A percentile compares a stretch with the other conserved stretches of the same genome.
phyloP scores from a whole-genome alignment of 2,888 invertebrate genomes.

The Chloroclystis v-ata region DNA sequence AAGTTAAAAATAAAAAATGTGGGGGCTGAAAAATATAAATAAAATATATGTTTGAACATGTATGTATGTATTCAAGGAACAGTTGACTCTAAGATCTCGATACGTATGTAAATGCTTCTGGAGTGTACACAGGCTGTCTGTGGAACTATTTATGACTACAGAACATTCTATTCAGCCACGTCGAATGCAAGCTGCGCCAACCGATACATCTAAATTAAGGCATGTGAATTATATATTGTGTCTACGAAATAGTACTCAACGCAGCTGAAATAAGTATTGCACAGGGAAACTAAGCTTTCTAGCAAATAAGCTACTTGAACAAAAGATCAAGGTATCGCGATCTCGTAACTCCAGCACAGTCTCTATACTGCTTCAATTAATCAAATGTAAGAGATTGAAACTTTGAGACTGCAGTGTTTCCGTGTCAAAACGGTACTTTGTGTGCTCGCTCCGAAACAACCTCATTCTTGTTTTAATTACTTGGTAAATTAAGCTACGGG shows the following conservation, averaged over 20 bases:
- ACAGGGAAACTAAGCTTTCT: background rate
- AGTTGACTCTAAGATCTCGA: no score
- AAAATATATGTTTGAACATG: no score
- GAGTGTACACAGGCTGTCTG: background rate
- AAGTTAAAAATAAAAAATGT: background rate
- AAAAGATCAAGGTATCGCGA: constrained; percentile 12
- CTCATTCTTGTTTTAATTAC: constrained; percentile 30
- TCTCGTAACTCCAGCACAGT: constrained; percentile 8
- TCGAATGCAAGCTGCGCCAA: constrained; percentile 35
- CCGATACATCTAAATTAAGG: constrained; percentile 27
- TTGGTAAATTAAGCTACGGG: constrained; percentile 27
- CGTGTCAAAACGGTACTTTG: constrained; percentile 24
- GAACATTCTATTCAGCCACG: constrained; percentile 39
- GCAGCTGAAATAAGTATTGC: constrained; percentile 3
- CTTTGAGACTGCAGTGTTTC: constrained; percentile 18
- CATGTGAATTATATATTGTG: constrained; percentile 23
- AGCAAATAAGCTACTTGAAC: constrained; percentile 1
- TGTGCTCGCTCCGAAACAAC: constrained; percentile 26
- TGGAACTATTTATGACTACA: constrained; percentile 31
- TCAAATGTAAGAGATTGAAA: constrained; percentile 18
- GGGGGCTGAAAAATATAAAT: no score
- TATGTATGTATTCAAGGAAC: no score
- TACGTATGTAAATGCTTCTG: background rate
- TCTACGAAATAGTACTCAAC: constrained; percentile 9
- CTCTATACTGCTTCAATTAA: constrained; percentile 13